These are phyloP conservation scores for Lithophane semibrunnea DNA, from an alignment of 2,888 invertebrate genomes.

Conservation along the genomic window DNA sequence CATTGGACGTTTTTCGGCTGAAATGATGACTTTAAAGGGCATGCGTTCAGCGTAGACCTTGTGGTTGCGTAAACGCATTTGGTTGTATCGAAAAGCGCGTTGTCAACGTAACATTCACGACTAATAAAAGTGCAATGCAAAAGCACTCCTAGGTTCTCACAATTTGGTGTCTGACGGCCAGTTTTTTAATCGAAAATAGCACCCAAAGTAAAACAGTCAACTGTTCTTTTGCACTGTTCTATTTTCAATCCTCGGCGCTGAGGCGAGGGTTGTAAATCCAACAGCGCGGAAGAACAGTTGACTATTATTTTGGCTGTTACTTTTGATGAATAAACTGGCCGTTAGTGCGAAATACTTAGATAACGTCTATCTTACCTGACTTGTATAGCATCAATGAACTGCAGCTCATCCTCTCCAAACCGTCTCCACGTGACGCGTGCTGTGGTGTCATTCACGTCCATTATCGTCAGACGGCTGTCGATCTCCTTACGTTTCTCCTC, in stretches of 20 bases:
- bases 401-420: conserved; percentile 94
- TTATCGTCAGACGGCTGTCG: conserved; percentile 93
- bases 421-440: conserved; percentile 95
- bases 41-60: background rate
- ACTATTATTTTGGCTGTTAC: no score
- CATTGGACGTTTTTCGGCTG: no score
- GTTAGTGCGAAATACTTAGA: background rate
- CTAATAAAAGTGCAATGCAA: background rate
- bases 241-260: no score
- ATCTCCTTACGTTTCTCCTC: conserved; percentile 90
- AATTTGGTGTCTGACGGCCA: background rate
- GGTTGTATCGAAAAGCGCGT: background rate
- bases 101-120: background rate
- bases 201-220: no score
- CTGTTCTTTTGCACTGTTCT: no score
- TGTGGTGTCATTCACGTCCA: conserved; percentile 94
- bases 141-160: background rate
- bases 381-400: conserved; percentile 97
- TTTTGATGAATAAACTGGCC: no score
- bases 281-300: no score
- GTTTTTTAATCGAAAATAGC: no score
- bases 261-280: no score
- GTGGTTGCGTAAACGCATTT: background rate
- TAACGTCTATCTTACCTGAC: conserved; percentile 83
- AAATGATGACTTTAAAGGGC: no score